Evolutionary conservation across 2,888 invertebrate genomes (phyloP).

Genomic region (Rhabditoides inermis): DNA sequence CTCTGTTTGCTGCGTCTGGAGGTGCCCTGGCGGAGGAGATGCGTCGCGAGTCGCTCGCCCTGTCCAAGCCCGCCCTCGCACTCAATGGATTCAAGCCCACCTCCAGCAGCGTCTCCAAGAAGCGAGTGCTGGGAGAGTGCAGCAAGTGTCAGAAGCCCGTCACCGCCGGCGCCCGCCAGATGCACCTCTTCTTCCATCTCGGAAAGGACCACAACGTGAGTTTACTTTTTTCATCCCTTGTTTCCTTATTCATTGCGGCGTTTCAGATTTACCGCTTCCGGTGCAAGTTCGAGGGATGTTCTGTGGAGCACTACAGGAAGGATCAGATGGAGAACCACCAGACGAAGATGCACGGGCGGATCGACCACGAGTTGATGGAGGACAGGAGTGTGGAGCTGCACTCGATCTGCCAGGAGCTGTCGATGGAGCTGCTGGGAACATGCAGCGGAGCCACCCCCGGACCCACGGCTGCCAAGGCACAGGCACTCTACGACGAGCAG

Average conservation of each 20-base stretch:
- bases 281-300: constrained; percentile 43
- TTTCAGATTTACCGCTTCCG: constrained; percentile 48
- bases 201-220: constrained; percentile 42
- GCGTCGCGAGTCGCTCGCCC: no score
- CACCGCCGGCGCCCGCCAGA: constrained; percentile 50
- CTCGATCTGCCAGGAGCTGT: constrained; percentile 42
- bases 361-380: constrained; percentile 50
- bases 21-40: no score
- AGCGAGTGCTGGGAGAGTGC: constrained; percentile 49
- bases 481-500: no score
- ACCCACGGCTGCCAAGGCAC: constrained; percentile 46
- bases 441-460: constrained; percentile 43
- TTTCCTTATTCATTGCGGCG: not conserved
- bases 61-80: no score
- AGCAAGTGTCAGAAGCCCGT: constrained; percentile 48
- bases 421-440: constrained; percentile 49
- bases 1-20: no score
- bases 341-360: constrained; percentile 46
- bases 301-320: constrained; percentile 49
- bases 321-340: constrained; percentile 52
- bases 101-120: constrained; percentile 32
- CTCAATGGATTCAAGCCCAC: no score
- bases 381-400: constrained; percentile 45
- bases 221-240: not conserved
- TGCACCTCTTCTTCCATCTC: constrained; percentile 52